These are phyloP conservation scores for Gallinago stenura DNA, from an alignment of 2,797 vertebrate species.

Conservation along the genomic window DNA sequence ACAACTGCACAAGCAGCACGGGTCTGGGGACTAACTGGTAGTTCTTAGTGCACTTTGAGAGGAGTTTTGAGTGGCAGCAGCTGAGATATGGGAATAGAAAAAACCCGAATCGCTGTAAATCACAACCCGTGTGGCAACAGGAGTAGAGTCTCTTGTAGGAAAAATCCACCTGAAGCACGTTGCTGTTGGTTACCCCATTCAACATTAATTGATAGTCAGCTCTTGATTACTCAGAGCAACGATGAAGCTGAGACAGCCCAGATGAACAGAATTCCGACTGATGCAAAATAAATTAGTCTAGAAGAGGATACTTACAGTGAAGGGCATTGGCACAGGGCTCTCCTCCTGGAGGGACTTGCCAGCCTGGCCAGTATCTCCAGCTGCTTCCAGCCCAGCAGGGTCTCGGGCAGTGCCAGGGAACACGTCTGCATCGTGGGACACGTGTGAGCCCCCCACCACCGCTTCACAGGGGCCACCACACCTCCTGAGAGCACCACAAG, in stretches of 20 bases:
- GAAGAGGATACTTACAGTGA: neutral
- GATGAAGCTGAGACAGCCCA: neutral
- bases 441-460: accelerated
- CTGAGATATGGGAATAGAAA: accelerated
- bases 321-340: neutral
- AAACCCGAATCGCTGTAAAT: neutral
- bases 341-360: neutral
- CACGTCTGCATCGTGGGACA: accelerated
- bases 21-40: accelerated
- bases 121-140: neutral
- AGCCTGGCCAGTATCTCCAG: neutral
- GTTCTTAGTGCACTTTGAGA: accelerated
- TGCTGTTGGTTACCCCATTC: neutral
- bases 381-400: neutral
- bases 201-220: neutral
- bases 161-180: neutral
- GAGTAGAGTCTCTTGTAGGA: accelerated
- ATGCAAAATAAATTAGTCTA: accelerated
- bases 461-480: accelerated
- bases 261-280: neutral
- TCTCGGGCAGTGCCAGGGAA: neutral
- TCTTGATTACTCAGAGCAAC: neutral
- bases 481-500: accelerated
- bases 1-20: accelerated
- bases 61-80: neutral